A percentile compares a stretch with the other conserved stretches of the same genome.
These are phyloP conservation scores for Drosophila nr. perissopoda DNA, from an alignment of 2,888 invertebrate species.

Conservation along the genomic window DNA sequence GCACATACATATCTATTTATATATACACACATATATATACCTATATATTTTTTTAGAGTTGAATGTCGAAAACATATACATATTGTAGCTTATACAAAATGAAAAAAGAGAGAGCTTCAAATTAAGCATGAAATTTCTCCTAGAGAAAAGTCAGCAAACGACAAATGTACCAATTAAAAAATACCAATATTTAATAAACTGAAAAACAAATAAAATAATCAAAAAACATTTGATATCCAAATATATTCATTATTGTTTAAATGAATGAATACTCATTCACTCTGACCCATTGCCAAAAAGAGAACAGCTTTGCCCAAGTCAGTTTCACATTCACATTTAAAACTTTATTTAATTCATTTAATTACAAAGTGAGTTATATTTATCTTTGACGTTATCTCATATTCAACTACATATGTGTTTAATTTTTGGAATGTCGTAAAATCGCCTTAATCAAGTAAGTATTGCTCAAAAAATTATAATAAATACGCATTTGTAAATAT, in stretches of 20 bases:
- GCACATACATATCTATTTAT: conserved; percentile 47
- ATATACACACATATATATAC: conserved; percentile 18
- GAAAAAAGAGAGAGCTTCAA: conserved; percentile 43
- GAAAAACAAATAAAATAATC: conserved; percentile 6
- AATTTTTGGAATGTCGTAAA: conserved; percentile 77
- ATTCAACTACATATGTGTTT: conserved; percentile 57
- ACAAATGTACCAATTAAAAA: conserved; percentile 66
- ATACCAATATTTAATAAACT: conserved; percentile 57
- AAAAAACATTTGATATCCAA: conserved; percentile 30
- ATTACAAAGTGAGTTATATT: conserved; percentile 43
- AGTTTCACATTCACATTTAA: conserved; percentile 40
- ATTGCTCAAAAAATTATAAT: conserved; percentile 45
- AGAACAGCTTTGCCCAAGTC: neutral
- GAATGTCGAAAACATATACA: conserved; percentile 51
- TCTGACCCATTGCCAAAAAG: neutral
- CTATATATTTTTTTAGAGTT: conserved; percentile 50
- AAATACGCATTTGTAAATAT: conserved; percentile 34
- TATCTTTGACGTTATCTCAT: conserved; percentile 36
- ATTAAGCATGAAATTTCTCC: conserved; percentile 58
- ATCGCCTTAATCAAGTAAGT: conserved; percentile 60
- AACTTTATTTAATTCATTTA: conserved; percentile 54
- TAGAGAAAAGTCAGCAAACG: conserved; percentile 58
- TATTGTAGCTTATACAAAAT: conserved; percentile 54
- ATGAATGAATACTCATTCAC: neutral
- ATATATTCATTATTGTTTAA: neutral